Evolutionary conservation across 2,113 vertebrate species (phyloP).

Genomic region (Turdus rufiventris): DNA sequence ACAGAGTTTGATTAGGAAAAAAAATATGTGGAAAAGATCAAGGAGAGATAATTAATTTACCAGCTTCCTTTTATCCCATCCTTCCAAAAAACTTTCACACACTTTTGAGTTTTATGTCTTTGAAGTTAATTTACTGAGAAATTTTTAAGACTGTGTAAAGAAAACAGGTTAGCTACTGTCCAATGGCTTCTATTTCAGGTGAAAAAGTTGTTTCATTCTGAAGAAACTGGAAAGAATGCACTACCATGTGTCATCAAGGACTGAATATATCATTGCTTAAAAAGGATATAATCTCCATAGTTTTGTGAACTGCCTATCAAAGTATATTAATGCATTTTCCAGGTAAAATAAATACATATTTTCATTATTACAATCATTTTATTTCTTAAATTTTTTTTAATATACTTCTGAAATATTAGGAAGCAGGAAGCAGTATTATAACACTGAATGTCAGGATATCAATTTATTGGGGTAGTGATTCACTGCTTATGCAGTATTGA

Average conservation of each 20-base stretch:
- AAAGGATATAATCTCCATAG: background rate
- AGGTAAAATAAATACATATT: background rate
- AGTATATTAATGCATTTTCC: background rate
- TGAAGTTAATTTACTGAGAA: slow-evolving; percentile 17
- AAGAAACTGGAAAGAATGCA: background rate
- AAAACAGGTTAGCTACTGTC: slow-evolving; percentile 23
- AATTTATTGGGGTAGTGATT: background rate
- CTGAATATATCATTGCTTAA: background rate
- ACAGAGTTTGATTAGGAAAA: background rate
- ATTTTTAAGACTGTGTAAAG: background rate
- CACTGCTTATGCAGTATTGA: background rate
- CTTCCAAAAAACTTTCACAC: slow-evolving; percentile 1
- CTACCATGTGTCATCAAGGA: background rate
- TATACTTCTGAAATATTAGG: background rate
- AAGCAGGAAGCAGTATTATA: background rate
- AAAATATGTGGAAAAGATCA: slow-evolving; percentile 8
- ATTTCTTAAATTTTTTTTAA: background rate
- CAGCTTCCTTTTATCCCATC: background rate
- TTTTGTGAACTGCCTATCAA: background rate
- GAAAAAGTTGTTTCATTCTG: background rate
- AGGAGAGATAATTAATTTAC: slow-evolving; percentile 42
- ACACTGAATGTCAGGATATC: background rate
- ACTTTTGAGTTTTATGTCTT: slow-evolving; percentile 14
- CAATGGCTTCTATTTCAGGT: slow-evolving; percentile 31
- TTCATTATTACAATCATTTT: background rate